Evolutionary conservation across 2,113 vertebrate genomes (phyloP).

Genomic region (Hydrolagus affinis): DNA sequence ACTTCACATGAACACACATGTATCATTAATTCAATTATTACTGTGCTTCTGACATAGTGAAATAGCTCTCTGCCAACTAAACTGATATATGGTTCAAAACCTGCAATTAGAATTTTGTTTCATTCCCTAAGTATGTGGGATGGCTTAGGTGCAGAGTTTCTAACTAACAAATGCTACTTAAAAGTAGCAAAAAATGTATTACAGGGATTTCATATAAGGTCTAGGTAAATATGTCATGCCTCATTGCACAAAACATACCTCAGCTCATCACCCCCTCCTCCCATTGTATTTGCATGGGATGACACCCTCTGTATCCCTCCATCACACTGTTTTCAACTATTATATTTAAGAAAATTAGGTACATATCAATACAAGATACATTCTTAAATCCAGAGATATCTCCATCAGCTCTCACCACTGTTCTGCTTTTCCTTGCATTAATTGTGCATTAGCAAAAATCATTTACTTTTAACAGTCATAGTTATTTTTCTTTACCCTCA

Average conservation of each 20-base stretch:
- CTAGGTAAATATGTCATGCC: constrained; percentile 69
- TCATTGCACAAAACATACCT: constrained; percentile 74
- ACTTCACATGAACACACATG: constrained; percentile 50
- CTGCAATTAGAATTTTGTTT: constrained; percentile 23
- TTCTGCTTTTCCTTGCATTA: constrained; percentile 88
- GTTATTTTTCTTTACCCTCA: constrained; percentile 99
- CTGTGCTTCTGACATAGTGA: constrained; percentile 70
- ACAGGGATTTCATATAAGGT: constrained; percentile 62
- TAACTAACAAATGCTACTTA: neutral
- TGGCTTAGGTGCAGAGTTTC: constrained; percentile 10
- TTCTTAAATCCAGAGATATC: constrained; percentile 88
- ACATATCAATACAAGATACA: constrained; percentile 70
- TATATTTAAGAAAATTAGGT: constrained; percentile 56
- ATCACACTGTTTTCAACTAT: constrained; percentile 65
- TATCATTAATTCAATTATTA: constrained; percentile 87
- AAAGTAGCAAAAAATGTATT: neutral
- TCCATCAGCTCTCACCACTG: constrained; percentile 69
- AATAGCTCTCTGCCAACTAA: constrained; percentile 66
- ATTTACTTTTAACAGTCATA: constrained; percentile 99
- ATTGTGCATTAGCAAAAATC: constrained; percentile 99
- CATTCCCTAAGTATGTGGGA: constrained; percentile 1
- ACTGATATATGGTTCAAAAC: constrained; percentile 13
- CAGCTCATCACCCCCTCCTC: constrained; percentile 34
- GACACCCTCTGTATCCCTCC: constrained; percentile 64
- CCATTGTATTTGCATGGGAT: constrained; percentile 65